Evolutionary conservation across 2,888 invertebrate species (phyloP), one percentile per base, ranked within the genome.

Genomic region (Drosophila nr. medialis): DNA sequence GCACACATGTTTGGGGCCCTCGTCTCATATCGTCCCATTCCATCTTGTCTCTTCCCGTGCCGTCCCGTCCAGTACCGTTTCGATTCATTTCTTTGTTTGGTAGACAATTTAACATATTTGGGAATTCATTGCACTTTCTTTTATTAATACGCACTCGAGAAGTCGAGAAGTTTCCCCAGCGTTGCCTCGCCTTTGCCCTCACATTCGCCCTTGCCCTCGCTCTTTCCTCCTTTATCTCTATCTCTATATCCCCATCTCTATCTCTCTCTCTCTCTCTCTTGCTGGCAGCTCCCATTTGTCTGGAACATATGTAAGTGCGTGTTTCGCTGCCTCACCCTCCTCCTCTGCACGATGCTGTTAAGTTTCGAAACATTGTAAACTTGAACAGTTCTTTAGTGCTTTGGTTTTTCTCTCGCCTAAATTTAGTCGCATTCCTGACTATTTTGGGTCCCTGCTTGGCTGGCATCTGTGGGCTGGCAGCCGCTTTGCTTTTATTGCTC

Each of bases 41-140:
- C 49, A 29, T 51, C 30, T 15, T 53, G 3, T n/a, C 59, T 34
- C 68, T 24, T 36, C 48, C 13, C 29, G 30, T 38, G 10, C 15
- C 51, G 50, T 64, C 59, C n/a, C 40, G 27, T 48, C 38, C 21
- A 56, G 3, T 21, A 59, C 29, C 58, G 48, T 65, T 62, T 49
- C 64, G 30, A 62, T 74, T 42, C 61, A 62, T 72, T 83, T 72
- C 90, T 87, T 87, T 87, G 86, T 87, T 87, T 87, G 89, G 90
- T 78, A 81, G 90, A 87, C 87, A 89, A 87, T 87, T 87, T 87
- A 90, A 87, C 89, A 87, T 87, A 90, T 90, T 87, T 87, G 86
- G 89, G 90, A 87, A 87, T 87, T 87, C 86, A 87, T 87, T 87
- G 86, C 86, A 87, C 86, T 87, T 87, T 87, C 89, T 86, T 86